A percentile compares a stretch with the other conserved stretches of the same genome.
Evolutionary conservation across 2,888 invertebrate species (phyloP).

Genomic region (Glyphotaelius pellucidus): DNA sequence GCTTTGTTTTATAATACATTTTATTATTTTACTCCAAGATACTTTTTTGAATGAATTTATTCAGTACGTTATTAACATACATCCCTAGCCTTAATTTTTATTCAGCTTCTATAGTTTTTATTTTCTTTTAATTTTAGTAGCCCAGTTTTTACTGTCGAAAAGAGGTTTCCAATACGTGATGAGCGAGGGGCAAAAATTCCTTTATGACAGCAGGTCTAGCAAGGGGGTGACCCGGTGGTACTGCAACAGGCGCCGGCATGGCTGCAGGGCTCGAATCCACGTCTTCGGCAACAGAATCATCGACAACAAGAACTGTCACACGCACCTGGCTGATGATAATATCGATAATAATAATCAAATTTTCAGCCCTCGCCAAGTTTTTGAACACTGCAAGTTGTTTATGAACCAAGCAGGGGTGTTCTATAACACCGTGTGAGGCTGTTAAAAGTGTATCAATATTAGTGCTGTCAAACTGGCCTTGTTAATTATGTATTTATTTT

Average conservation of each 20-base stretch:
- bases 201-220: constrained; percentile 70
- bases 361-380: no score
- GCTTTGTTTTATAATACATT: neutral
- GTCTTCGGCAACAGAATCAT: constrained; percentile 11
- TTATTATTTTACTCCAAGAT: neutral
- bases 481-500: no score
- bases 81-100: neutral
- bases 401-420: neutral
- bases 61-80: neutral
- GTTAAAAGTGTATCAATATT: neutral
- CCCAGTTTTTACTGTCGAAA: constrained; percentile 36
- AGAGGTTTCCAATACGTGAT: constrained; percentile 27
- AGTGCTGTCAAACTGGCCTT: no score
- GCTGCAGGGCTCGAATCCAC: constrained; percentile 69
- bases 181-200: constrained; percentile 68
- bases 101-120: constrained; percentile 12
- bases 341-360: neutral
- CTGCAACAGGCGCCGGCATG: constrained; percentile 70
- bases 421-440: neutral
- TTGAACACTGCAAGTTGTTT: neutral
- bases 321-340: neutral
- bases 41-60: neutral
- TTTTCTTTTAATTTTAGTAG: constrained; percentile 44
- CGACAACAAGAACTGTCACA: constrained; percentile 28
- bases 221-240: constrained; percentile 71